A percentile compares a stretch with the other conserved stretches of the same genome.
Evolutionary conservation across 2,888 invertebrate species (phyloP).

Genomic region (Chrysotoxum bicinctum): DNA sequence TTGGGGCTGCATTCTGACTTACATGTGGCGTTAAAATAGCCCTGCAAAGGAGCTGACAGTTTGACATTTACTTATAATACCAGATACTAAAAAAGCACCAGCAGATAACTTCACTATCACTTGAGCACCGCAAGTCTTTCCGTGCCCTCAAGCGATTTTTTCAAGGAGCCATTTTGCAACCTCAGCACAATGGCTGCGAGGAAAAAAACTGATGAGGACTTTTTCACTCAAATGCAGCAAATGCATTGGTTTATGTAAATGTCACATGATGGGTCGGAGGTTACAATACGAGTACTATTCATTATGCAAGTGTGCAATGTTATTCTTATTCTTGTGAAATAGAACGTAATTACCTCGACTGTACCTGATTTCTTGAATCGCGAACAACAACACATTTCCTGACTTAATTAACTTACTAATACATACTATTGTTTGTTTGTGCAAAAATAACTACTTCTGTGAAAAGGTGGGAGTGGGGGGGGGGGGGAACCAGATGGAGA

Average conservation of each 20-base stretch:
- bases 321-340: neutral
- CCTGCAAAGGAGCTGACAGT: neutral
- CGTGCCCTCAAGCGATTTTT: neutral
- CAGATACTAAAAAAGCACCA: neutral
- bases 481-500: too few species aligned
- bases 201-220: constrained; percentile 2
- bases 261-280: neutral
- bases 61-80: neutral
- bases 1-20: neutral
- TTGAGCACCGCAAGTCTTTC: neutral
- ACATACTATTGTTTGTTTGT: neutral
- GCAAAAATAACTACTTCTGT: neutral
- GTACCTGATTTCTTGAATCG: neutral
- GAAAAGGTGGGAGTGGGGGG: neutral
- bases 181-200: neutral
- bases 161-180: neutral
- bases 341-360: neutral
- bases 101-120: neutral
- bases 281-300: neutral
- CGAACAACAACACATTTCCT: neutral
- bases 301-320: neutral
- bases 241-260: neutral
- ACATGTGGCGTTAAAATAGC: neutral
- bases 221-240: neutral
- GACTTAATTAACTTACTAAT: neutral